phyloP scores from a whole-genome alignment of 2,888 invertebrate genomes.

The Drosophila colorata region DNA sequence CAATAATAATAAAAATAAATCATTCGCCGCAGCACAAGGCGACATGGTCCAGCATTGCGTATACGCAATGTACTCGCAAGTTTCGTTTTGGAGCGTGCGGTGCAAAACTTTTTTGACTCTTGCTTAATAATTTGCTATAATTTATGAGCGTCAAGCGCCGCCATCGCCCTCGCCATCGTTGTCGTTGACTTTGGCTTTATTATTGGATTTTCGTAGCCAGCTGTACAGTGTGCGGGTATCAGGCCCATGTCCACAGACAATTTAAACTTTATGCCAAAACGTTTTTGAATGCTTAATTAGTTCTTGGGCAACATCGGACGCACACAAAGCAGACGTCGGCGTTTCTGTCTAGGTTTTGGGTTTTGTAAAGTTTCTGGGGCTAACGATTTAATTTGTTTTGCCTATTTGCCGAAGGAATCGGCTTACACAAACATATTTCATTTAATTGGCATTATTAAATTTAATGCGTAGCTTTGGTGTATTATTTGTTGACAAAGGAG shows the following conservation, averaged over 20 bases:
- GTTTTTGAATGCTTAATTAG: conserved; percentile 80
- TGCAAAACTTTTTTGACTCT: conserved; percentile 59
- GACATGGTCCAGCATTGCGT: conserved; percentile 39
- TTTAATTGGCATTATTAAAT: conserved; percentile 55
- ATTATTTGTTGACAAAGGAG: conserved; percentile 19
- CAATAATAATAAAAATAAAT: conserved; percentile 84
- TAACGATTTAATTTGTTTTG: conserved; percentile 74
- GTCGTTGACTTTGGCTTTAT: conserved; percentile 50
- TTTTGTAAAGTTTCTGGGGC: conserved; percentile 26
- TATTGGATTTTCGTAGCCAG: conserved; percentile 58
- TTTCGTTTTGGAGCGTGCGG: conserved; percentile 53
- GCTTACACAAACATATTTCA: conserved; percentile 56
- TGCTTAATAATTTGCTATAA: conserved; percentile 74
- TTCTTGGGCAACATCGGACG: conserved; percentile 50
- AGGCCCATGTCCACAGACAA: conserved; percentile 53
- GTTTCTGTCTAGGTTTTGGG: conserved; percentile 25
- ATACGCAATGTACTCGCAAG: conserved; percentile 52
- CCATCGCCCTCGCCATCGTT: conserved; percentile 9
- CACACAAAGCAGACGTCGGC: conserved; percentile 5
- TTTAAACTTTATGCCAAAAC: conserved; percentile 73
- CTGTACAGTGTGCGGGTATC: neutral
- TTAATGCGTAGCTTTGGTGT: conserved; percentile 42
- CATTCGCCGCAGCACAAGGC: conserved; percentile 57
- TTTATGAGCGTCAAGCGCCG: conserved; percentile 62
- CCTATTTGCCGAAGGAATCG: conserved; percentile 25